These are phyloP conservation scores for Lottia scabra DNA, from an alignment of 2,888 invertebrate species.

Conservation along the genomic window DNA sequence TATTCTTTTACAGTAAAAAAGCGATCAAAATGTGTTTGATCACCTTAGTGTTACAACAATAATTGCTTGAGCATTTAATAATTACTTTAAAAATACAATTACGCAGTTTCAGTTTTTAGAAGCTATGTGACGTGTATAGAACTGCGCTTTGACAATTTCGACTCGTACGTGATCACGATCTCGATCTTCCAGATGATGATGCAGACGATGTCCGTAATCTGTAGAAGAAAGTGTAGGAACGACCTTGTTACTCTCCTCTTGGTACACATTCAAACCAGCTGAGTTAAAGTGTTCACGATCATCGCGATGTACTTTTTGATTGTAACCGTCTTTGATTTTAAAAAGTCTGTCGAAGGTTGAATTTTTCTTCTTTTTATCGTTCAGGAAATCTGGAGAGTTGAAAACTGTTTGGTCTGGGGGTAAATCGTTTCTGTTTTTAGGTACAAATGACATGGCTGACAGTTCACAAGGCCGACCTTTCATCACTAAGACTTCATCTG, in stretches of 20 bases:
- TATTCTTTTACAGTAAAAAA: no score
- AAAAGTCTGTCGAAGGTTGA: conserved; percentile 63
- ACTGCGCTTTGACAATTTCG: conserved; percentile 62
- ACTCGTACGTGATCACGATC: conserved; percentile 65
- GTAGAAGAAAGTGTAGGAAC: conserved; percentile 64
- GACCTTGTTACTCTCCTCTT: conserved; percentile 62
- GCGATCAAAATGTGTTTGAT: no score
- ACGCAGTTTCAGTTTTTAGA: neutral
- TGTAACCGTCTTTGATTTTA: conserved; percentile 53
- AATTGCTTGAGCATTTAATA: no score
- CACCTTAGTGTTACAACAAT: no score
- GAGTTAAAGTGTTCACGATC: conserved; percentile 68
- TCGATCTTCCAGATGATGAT: conserved; percentile 52
- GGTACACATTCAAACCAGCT: conserved; percentile 46
- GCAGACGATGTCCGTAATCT: conserved; percentile 62
- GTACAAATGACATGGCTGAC: conserved; percentile 66
- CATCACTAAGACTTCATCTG: conserved; percentile 58
- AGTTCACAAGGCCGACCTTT: conserved; percentile 67
- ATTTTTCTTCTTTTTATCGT: conserved; percentile 51
- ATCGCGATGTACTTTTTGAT: conserved; percentile 66
- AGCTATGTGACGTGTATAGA: conserved; percentile 64
- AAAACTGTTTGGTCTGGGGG: conserved; percentile 17
- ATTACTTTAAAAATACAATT: no score
- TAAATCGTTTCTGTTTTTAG: conserved; percentile 53
- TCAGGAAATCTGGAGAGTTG: conserved; percentile 6